Evolutionary conservation across 2,888 invertebrate species (phyloP).

Genomic region (Bugula neritina): DNA sequence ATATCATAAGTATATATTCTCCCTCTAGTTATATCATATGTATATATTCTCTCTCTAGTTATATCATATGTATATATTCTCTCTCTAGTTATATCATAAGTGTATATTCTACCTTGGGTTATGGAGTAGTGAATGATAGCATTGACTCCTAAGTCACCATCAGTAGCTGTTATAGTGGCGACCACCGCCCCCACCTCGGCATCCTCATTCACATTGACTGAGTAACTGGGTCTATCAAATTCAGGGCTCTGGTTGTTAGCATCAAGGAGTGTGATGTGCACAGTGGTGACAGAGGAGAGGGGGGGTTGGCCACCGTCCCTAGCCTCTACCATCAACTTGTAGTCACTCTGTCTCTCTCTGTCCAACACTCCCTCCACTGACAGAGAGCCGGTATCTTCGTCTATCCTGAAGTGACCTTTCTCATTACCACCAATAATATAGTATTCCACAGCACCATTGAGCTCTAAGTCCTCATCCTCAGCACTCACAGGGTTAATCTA

Average conservation of each 20-base stretch:
- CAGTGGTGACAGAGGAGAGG: constrained; percentile 67
- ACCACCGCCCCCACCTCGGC: constrained; percentile 38
- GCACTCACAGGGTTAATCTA: constrained; percentile 57
- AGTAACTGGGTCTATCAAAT: constrained; percentile 23
- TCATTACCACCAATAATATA: constrained; percentile 78
- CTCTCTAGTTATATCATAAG: too few relatives aligned
- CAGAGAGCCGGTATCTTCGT: constrained; percentile 64
- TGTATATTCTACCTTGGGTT: constrained; percentile 29
- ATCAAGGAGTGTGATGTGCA: constrained; percentile 25
- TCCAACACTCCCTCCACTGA: constrained; percentile 63
- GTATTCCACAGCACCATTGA: constrained; percentile 62
- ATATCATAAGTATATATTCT: too few relatives aligned
- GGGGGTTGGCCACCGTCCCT: constrained; percentile 58
- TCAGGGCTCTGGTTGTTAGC: constrained; percentile 25
- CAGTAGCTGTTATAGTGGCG: constrained; percentile 52
- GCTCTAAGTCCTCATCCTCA: constrained; percentile 67
- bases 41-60: too few relatives aligned
- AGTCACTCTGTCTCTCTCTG: constrained; percentile 56
- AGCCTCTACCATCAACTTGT: constrained; percentile 68
- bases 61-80: too few relatives aligned
- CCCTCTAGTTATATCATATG: too few relatives aligned
- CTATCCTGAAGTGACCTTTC: constrained; percentile 67
- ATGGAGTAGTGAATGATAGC: constrained; percentile 68
- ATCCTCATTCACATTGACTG: constrained; percentile 47
- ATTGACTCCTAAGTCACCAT: constrained; percentile 45